These are phyloP conservation scores for Prenolepis imparis DNA, from an alignment of 2,888 invertebrate species.

Conservation along the genomic window DNA sequence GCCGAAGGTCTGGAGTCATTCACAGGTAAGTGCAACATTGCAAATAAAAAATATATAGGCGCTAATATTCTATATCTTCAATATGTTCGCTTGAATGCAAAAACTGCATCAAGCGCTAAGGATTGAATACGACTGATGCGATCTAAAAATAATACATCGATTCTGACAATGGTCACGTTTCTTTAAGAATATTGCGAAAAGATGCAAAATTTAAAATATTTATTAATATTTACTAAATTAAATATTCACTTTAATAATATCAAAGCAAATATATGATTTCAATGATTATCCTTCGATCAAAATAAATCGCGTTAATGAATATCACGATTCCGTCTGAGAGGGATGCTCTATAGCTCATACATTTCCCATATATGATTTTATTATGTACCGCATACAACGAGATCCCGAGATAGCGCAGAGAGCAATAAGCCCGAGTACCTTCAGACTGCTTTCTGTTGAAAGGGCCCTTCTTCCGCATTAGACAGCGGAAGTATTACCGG, in stretches of 20 bases:
- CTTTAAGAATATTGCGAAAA: background rate
- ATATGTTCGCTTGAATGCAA: background rate
- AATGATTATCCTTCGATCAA: background rate
- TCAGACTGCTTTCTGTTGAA: slow-evolving; percentile 46
- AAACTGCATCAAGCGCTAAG: background rate
- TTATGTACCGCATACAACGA: slow-evolving; percentile 23
- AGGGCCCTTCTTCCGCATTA: slow-evolving; percentile 53
- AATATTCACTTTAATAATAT: background rate
- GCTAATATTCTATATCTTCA: background rate
- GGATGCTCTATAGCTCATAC: background rate
- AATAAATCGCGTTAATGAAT: background rate
- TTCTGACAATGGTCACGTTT: background rate
- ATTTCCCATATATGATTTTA: slow-evolving; percentile 30
- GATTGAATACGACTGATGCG: background rate
- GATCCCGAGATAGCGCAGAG: slow-evolving; percentile 35
- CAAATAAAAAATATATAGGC: background rate
- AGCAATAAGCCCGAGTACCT: slow-evolving; percentile 43
- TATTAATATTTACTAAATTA: background rate
- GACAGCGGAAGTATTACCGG: slow-evolving; percentile 46
- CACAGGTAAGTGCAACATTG: slow-evolving; percentile 86
- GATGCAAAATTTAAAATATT: background rate
- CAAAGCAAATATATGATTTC: background rate
- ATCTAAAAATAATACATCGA: background rate
- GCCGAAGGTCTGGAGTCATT: slow-evolving; percentile 88
- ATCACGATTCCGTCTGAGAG: background rate